Evolutionary conservation across 2,797 vertebrate genomes (phyloP).

Genomic region (Brachyrhaphis roseni): DNA sequence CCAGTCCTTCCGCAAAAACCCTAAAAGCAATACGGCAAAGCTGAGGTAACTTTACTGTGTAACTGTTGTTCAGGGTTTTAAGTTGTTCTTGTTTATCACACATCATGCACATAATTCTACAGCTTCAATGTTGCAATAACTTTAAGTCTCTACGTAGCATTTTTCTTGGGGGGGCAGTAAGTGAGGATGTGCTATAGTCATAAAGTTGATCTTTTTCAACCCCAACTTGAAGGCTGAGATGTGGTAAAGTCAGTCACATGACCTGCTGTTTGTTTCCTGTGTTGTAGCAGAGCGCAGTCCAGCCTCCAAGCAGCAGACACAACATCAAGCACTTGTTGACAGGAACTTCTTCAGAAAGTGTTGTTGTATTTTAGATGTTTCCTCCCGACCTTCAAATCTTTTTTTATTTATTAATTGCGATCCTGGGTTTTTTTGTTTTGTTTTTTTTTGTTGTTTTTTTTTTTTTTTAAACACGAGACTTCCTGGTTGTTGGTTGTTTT

Average conservation of each 20-base stretch:
- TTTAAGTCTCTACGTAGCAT: constrained; percentile 13
- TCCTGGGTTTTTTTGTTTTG: constrained; percentile 61
- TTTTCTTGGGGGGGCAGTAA: constrained; percentile 34
- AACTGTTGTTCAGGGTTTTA: not conserved
- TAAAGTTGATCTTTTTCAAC: constrained; percentile 9
- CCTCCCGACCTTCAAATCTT: constrained; percentile 46
- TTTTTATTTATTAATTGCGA: constrained; percentile 70
- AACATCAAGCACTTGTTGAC: constrained; percentile 87
- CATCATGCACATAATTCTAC: constrained; percentile 7
- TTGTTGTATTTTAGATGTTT: constrained; percentile 42
- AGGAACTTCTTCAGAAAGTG: constrained; percentile 73
- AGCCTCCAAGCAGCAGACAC: constrained; percentile 81
- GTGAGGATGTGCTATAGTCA: constrained; percentile 48
- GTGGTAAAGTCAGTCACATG: constrained; percentile 70
- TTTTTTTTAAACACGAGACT: constrained; percentile 56
- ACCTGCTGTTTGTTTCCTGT: constrained; percentile 83
- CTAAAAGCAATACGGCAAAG: constrained; percentile 93
- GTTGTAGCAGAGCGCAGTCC: constrained; percentile 84
- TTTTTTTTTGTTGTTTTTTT: constrained; percentile 56
- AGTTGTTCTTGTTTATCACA: not conserved
- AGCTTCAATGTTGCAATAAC: constrained; percentile 6
- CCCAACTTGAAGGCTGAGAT: constrained; percentile 56
- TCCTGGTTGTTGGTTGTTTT: constrained; percentile 45
- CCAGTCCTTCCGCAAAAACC: constrained; percentile 96
- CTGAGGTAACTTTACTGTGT: constrained; percentile 85